Evolutionary conservation across 2,113 vertebrate genomes (phyloP).

Genomic region (Sylvia atricapilla): DNA sequence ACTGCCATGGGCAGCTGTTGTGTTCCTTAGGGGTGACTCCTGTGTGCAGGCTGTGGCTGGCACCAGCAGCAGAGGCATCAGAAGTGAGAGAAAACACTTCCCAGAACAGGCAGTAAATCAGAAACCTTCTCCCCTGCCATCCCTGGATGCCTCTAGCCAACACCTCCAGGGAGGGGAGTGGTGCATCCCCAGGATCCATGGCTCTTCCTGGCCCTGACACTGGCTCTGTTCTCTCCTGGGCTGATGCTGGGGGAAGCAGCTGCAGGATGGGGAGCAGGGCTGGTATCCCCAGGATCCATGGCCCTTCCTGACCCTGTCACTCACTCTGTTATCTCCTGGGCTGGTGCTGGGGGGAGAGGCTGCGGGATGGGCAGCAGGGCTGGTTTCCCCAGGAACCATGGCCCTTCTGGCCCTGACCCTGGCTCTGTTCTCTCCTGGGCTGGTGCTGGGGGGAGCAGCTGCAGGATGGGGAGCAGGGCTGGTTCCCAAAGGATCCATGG

Average conservation of each 20-base stretch:
- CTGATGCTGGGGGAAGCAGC: conserved; percentile 69
- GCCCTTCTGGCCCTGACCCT: neutral
- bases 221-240: neutral
- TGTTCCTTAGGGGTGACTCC: neutral
- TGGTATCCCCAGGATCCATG: too few species aligned
- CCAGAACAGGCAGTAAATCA: neutral
- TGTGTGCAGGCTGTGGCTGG: neutral
- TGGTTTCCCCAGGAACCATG: too few species aligned
- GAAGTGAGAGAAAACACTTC: neutral
- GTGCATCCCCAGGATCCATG: rapidly evolving
- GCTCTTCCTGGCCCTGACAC: rapidly evolving
- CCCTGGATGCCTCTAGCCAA: neutral
- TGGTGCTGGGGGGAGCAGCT: conserved; percentile 68
- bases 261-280: too few species aligned
- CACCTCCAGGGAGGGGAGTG: rapidly evolving
- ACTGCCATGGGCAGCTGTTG: neutral
- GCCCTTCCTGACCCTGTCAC: too few species aligned
- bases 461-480: conserved; percentile 77
- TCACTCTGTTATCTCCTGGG: too few species aligned
- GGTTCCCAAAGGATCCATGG: conserved; percentile 75
- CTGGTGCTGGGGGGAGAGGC: too few species aligned
- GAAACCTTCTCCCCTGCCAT: neutral
- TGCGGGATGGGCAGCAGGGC: too few species aligned
- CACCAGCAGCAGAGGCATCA: neutral
- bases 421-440: neutral